phyloP scores from a whole-genome alignment of 2,888 invertebrate genomes.

The Apotomis capreana region DNA sequence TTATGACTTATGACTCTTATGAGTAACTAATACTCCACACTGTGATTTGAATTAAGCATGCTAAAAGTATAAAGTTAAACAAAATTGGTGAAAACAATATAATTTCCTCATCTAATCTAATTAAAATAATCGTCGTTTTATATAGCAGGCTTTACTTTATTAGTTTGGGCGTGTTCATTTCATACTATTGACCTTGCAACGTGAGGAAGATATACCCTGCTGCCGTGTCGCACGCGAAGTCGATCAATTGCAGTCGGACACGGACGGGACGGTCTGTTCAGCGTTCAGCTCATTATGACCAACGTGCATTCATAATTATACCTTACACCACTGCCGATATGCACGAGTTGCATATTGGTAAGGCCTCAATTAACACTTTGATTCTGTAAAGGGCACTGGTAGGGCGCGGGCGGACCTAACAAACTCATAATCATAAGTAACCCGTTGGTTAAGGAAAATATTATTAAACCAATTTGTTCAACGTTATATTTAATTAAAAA shows the following conservation, averaged over 20 bases:
- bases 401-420: background rate
- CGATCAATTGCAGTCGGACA: background rate
- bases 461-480: background rate
- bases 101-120: background rate
- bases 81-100: too few species aligned
- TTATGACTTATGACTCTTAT: too few species aligned
- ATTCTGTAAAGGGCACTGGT: background rate
- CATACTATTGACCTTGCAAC: conserved; percentile 45
- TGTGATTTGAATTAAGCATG: too few species aligned
- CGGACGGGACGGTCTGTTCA: background rate
- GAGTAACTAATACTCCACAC: too few species aligned
- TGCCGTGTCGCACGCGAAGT: conserved; percentile 45
- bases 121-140: background rate
- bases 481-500: too few species aligned
- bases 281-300: conserved; percentile 6
- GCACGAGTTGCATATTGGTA: background rate
- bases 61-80: too few species aligned
- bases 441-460: background rate
- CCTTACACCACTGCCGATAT: background rate
- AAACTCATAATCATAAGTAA: background rate
- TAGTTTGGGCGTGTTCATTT: conserved; percentile 29
- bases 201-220: conserved; percentile 39
- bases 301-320: conserved; percentile 32
- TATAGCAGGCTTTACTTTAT: conserved; percentile 33
- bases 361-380: background rate